Conservation (phyloP, 2,888 invertebrate genomes). For the Phania funesta region DNA sequence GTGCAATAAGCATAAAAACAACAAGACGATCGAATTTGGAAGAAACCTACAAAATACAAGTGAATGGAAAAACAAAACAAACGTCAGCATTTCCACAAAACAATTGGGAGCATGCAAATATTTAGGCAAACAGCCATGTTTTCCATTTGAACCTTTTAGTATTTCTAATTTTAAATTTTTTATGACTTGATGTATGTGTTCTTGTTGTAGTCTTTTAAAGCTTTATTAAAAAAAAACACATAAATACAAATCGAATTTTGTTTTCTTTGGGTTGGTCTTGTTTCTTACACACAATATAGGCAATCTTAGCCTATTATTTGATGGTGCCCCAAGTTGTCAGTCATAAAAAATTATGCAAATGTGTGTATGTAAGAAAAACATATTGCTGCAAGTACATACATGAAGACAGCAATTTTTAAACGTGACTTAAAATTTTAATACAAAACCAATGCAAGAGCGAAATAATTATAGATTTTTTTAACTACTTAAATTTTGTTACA, state of each 20-base stretch:
- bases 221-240: not conserved
- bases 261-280: not conserved
- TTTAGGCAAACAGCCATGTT: not conserved
- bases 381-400: not conserved
- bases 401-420: not conserved
- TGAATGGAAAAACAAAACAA: not conserved
- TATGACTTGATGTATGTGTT: not conserved
- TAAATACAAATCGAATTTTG: slow-evolving; percentile 7
- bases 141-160: slow-evolving; percentile 18
- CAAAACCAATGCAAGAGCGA: not conserved
- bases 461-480: no score
- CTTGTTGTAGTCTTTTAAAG: not conserved
- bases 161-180: not conserved
- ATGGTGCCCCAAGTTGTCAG: slow-evolving; percentile 28
- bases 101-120: slow-evolving; percentile 34
- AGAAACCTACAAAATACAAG: slow-evolving; percentile 6
- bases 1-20: not conserved
- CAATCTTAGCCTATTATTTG: slow-evolving; percentile 20
- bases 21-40: not conserved
- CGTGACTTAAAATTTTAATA: not conserved
- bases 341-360: slow-evolving; percentile 7
- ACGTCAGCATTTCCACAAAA: slow-evolving; percentile 23
- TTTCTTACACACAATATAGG: slow-evolving; percentile 8
- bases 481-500: no score
- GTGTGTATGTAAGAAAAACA: not conserved